Base-by-base conservation (phyloP, 2,888 invertebrate species). In the Cephus pulcher region DNA sequence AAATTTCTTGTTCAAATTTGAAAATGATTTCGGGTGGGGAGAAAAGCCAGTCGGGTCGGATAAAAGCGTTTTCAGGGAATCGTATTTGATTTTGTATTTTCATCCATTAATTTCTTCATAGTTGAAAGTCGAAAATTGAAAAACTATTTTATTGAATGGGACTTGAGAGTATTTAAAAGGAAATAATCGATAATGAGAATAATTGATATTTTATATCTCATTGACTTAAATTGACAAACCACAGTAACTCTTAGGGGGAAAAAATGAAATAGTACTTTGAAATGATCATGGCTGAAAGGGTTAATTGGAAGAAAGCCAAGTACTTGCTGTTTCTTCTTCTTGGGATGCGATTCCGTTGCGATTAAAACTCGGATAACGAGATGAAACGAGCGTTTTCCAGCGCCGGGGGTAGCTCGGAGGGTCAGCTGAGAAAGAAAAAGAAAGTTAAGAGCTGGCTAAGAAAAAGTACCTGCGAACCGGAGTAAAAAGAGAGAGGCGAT, bases 331-430 rank as follows among this genome's bases (percentile, higher is more conserved):
- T 56, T 23, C 40, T 56, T 23, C 6, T 56, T 56, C 40, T 32
- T 15, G 71, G 15, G 71, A 71, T 33, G 33, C 71, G 15, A 33
- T 71, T 71, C 71, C 76, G 75, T 77, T n/a, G 79, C 78, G 82
- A 82, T 80, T 82, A 80, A 80, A 82, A 76, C 74, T 68, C 74
- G 34, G 77, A 78, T 80, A 79, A 80, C 75, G 75, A 77, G 79
- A 81, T 80, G 74, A 68, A 79, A 79, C 77, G 75, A 80, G 75
- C n/a, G 30, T 74, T 77, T 40, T 77, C 30, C 74, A 34, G 35
- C 6, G 35, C 12, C 23, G 74, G 23, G 74, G 74, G 37, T 69
- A 74, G 70, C 71, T 71, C 77, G 33, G 69, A 12, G n/a, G 70
- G 40, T 69, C 34, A 23, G 70, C 33, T 56, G 23, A 71, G 69